A percentile compares a stretch with the other conserved stretches of the same genome.
Evolutionary conservation across 2,888 invertebrate genomes (phyloP).

Genomic region (Polia nebulosa): DNA sequence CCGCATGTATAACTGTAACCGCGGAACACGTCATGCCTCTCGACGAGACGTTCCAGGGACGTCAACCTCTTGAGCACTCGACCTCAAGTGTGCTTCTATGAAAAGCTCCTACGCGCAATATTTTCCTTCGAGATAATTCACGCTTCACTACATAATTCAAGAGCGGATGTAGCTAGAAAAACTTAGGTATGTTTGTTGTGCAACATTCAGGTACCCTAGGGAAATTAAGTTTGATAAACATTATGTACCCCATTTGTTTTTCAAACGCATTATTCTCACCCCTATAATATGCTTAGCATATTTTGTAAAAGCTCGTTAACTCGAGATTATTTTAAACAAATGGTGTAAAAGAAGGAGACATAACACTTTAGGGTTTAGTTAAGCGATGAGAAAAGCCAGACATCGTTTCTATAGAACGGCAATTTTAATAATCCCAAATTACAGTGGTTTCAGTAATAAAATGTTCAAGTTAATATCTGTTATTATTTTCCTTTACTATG

Average conservation of each 20-base stretch:
- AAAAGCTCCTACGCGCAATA: conserved; percentile 82
- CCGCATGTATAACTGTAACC: conserved; percentile 64
- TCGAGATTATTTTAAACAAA: conserved; percentile 44
- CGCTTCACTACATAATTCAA: conserved; percentile 74
- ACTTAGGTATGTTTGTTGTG: conserved; percentile 70
- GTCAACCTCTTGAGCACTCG: conserved; percentile 80
- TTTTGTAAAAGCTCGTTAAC: conserved; percentile 34
- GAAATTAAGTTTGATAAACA: conserved; percentile 66
- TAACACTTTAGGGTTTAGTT: conserved; percentile 20
- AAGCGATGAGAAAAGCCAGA: conserved; percentile 13
- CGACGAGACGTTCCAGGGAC: conserved; percentile 71
- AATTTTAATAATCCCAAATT: conserved; percentile 1
- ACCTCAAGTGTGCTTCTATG: conserved; percentile 81
- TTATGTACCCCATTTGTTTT: conserved; percentile 34
- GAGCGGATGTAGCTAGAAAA: conserved; percentile 66
- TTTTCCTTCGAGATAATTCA: conserved; percentile 80
- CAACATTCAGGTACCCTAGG: conserved; percentile 65
- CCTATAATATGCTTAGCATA: neutral
- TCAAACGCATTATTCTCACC: conserved; percentile 30
- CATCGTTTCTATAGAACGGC: neutral
- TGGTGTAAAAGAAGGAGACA: conserved; percentile 7
- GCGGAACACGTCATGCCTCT: conserved; percentile 70
- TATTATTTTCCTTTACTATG: conserved; percentile 3
- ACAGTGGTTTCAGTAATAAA: neutral
- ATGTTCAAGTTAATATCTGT: neutral